phyloP scores from a whole-genome alignment of 2,797 vertebrate species.

The Hipposideros larvatus region DNA sequence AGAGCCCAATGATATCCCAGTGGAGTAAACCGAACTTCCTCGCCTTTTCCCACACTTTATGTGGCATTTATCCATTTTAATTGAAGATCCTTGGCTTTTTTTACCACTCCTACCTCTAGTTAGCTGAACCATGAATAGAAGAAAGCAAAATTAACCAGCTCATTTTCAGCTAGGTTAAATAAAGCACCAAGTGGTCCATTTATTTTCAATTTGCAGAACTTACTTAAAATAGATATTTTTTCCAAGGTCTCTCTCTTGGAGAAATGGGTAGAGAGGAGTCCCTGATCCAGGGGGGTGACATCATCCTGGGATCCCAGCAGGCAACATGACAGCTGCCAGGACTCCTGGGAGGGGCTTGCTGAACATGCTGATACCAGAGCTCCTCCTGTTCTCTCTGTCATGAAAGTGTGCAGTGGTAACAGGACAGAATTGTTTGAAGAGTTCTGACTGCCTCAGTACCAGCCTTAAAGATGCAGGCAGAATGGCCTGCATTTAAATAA shows the following conservation, averaged over 20 bases:
- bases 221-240: slow-evolving; percentile 37
- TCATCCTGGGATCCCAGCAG: slow-evolving; percentile 3
- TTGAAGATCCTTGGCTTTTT: background rate
- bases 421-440: slow-evolving; percentile 42
- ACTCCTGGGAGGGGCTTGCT: slow-evolving; percentile 16
- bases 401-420: background rate
- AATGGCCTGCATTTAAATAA: slow-evolving; percentile 62
- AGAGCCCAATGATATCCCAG: background rate
- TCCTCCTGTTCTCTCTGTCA: background rate
- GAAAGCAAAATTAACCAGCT: slow-evolving; percentile 37
- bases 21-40: background rate
- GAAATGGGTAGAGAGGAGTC: slow-evolving; percentile 17
- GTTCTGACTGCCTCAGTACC: background rate
- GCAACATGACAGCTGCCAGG: slow-evolving; percentile 10
- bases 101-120: background rate
- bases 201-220: slow-evolving; percentile 71
- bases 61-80: slow-evolving; percentile 2
- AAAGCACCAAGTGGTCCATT: slow-evolving; percentile 66
- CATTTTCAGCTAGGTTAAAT: slow-evolving; percentile 65
- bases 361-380: slow-evolving; percentile 45
- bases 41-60: background rate
- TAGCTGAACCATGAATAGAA: background rate
- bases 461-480: slow-evolving; percentile 69
- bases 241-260: slow-evolving; percentile 30
- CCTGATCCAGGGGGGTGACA: slow-evolving; percentile 51